phyloP scores from a whole-genome alignment of 2,797 vertebrate species.

The Sebastes variabilis region DNA sequence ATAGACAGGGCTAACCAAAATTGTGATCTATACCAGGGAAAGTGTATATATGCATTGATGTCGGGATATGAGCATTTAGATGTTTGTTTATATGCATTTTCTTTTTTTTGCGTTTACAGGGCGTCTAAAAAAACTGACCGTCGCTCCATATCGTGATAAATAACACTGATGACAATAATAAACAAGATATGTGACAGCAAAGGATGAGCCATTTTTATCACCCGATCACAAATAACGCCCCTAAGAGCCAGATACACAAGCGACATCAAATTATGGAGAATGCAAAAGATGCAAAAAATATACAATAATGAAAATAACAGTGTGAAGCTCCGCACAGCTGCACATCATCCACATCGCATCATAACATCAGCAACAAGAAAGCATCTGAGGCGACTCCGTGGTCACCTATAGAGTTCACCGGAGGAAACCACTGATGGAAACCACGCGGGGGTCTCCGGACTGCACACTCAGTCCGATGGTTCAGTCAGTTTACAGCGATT shows the following conservation, averaged over 20 bases:
- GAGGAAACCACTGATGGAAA: slow-evolving; percentile 70
- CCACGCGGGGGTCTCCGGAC: slow-evolving; percentile 59
- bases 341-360: slow-evolving; percentile 47
- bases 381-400: slow-evolving; percentile 71
- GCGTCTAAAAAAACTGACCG: neutral
- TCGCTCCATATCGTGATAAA: neutral
- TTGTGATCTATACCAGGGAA: slow-evolving; percentile 76
- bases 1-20: slow-evolving; percentile 74
- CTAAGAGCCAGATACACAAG: slow-evolving; percentile 1
- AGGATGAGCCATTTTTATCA: neutral
- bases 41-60: slow-evolving; percentile 65
- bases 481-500: neutral
- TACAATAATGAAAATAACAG: neutral
- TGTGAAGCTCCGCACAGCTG: slow-evolving; percentile 33
- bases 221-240: neutral
- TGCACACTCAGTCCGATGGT: slow-evolving; percentile 22
- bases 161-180: neutral
- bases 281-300: neutral
- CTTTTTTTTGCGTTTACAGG: neutral
- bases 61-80: slow-evolving; percentile 24
- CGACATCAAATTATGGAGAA: slow-evolving; percentile 2
- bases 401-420: slow-evolving; percentile 77
- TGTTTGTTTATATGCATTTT: slow-evolving; percentile 10
- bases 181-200: slow-evolving; percentile 4
- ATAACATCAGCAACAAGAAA: slow-evolving; percentile 63